These are phyloP conservation scores for Rhyacophila evoluta DNA, from an alignment of 2,888 invertebrate genomes.

Conservation along the genomic window DNA sequence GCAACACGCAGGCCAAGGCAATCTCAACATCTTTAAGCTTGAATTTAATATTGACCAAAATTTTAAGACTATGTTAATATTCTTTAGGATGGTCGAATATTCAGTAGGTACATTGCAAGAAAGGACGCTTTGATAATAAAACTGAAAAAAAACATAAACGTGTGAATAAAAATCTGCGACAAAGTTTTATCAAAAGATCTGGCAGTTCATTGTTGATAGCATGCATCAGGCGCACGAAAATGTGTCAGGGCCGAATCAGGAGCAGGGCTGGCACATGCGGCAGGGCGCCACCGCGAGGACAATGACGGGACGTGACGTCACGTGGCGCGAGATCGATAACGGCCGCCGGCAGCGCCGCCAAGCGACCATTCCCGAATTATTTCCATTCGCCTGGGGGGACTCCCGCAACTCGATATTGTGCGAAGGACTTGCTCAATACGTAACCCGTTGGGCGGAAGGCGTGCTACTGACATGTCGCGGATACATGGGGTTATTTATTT, in stretches of 20 bases:
- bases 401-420: neutral
- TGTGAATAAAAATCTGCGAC: neutral
- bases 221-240: neutral
- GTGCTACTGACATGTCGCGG: neutral
- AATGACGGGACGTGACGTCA: slow-evolving; percentile 24
- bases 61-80: too few relatives aligned
- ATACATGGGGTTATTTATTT: neutral
- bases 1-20: too few relatives aligned
- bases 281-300: slow-evolving; percentile 22
- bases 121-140: neutral
- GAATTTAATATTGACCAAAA: too few relatives aligned
- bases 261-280: neutral
- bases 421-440: neutral
- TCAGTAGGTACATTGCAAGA: too few relatives aligned
- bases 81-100: too few relatives aligned
- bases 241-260: slow-evolving; percentile 19
- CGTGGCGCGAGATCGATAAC: slow-evolving; percentile 4
- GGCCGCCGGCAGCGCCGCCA: slow-evolving; percentile 10
- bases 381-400: neutral
- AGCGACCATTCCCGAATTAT: slow-evolving; percentile 8
- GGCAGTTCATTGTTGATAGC: neutral
- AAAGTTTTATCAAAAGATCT: neutral
- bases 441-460: slow-evolving; percentile 1
- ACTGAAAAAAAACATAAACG: neutral
- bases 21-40: too few relatives aligned